Base-by-base conservation (phyloP, 30 jellyfish, hydroid and myxozoan species). In the Aurelia sp. region DNA sequence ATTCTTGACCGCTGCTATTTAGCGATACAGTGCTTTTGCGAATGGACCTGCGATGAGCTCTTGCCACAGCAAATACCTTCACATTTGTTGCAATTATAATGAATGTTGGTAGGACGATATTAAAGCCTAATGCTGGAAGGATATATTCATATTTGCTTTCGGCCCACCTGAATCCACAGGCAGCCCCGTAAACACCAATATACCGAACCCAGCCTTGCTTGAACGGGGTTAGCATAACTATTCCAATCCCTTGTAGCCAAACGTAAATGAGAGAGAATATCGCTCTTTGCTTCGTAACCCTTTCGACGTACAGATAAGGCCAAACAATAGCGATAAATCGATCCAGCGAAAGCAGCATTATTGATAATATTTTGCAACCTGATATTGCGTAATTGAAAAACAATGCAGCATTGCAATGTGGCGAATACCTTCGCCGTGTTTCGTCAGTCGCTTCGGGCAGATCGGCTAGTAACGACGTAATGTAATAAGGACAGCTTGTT, bases 91-190 rank as follows among this genome's bases (percentile, higher is more conserved):
- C 47, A 40, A 72, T 21, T 13, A 72, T 27, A 33, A 72, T 44
- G 51, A 47, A 2, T 18, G 83, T 13, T 4, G 83, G 83, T 11
- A 72, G 23, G 8, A 72, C 0, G n/a, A 72, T 41, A 21, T 72
- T 66, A 4, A 72, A 3, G 21, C 21, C 18, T 7, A 41, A 2
- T 13, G 57, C 51, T 35, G 83, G 83, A 23, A 72, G 48, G 44
- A 72, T 17, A 19, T 41, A 72, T 15, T 17, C 83, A 30, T 53
- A 53, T 35, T 40, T 44, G 37, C 83, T 48, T 17, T 17, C 11
- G 6, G n/a, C 51, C 83, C 83, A 72, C 8, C 27, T 53, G 69
- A 35, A 72, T 16, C 83, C 83, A 35, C 83, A 72, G 18, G 83
- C 65, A 12, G 83, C 58, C 44, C 83, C 83, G 20, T n/a, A 19